Conservation (phyloP, 2,113 vertebrate species). For the human (Homo sapiens) region DNA sequence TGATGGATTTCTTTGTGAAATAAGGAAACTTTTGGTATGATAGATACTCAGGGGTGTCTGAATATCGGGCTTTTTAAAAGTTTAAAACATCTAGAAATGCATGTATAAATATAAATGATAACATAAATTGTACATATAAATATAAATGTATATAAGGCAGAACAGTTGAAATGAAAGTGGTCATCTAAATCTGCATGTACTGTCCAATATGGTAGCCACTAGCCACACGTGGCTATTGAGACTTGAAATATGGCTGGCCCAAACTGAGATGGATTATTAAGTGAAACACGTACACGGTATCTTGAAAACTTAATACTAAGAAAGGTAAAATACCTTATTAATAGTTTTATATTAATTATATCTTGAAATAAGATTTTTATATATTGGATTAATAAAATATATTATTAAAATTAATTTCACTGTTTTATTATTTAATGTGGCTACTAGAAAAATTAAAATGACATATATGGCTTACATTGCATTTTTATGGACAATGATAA, state of each 20-base stretch:
- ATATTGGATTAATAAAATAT: not conserved
- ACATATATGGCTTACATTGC: not conserved
- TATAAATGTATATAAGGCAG: not conserved
- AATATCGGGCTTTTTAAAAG: not conserved
- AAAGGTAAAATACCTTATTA: not conserved
- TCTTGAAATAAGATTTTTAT: not conserved
- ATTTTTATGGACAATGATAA: not conserved
- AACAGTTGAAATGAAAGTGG: not conserved
- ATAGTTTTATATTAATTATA: not conserved
- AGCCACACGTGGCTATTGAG: not conserved
- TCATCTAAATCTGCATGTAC: not conserved
- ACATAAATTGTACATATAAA: not conserved
- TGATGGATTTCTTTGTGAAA: not conserved
- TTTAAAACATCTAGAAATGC: not conserved
- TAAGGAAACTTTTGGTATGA: not conserved
- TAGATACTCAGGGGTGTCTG: not conserved
- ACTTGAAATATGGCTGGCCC: not conserved
- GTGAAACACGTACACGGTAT: not conserved
- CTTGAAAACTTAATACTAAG: not conserved
- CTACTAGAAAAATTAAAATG: not conserved
- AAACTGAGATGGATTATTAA: not conserved
- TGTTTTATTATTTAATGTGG: not conserved
- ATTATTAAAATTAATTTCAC: constrained; percentile 11
- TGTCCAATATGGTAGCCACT: not conserved
- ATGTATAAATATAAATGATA: not conserved